Evolutionary conservation across 2,888 invertebrate species (phyloP).

Genomic region (Pachydiplax longipennis): DNA sequence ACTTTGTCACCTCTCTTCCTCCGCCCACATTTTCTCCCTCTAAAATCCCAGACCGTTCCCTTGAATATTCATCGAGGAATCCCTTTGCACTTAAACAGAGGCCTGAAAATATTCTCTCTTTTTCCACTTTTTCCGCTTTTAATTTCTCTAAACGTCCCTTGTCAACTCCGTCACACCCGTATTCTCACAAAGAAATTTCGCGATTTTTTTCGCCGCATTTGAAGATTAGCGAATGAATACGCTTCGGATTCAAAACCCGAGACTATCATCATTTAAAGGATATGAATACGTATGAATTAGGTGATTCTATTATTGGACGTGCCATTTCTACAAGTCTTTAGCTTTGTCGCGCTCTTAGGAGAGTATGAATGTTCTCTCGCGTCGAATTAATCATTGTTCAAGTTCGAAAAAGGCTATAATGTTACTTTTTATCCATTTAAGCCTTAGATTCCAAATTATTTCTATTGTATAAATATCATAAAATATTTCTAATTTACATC

Average conservation of each 20-base stretch:
- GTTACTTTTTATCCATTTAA: too few relatives aligned
- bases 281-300: neutral
- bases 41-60: neutral
- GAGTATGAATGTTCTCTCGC: too few relatives aligned
- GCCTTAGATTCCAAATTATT: too few relatives aligned
- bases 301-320: too few relatives aligned
- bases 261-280: neutral
- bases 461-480: too few relatives aligned
- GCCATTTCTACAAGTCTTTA: too few relatives aligned
- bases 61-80: conserved; percentile 18
- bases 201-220: neutral
- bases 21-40: neutral
- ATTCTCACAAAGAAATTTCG: neutral
- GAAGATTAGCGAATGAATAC: neutral
- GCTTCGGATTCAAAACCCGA: neutral
- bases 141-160: neutral
- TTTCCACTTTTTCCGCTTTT: neutral
- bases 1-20: neutral
- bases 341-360: too few relatives aligned
- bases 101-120: neutral
- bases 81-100: neutral
- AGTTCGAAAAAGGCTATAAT: too few relatives aligned
- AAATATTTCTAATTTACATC: too few relatives aligned
- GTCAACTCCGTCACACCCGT: neutral
- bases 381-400: too few relatives aligned